Base-by-base conservation (phyloP, 2,888 invertebrate genomes). In the Acholoe squamosa region DNA sequence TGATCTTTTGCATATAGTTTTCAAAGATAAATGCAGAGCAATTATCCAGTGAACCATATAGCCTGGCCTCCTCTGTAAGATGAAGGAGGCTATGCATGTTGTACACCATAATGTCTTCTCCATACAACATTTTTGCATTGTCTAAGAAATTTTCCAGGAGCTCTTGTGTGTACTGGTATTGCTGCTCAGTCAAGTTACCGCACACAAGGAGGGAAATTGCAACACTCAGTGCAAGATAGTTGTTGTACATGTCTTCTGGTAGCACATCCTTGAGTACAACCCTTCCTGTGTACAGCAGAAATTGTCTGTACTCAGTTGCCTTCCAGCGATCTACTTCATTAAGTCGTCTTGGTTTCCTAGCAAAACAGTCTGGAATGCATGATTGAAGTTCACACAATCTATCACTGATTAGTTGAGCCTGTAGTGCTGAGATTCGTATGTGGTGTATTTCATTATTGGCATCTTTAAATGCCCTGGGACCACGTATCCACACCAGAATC, bases 231-330 rank as follows among this genome's bases (percentile, higher is more conserved):
- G 92, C 25, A 86, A 93, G 84, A 84, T 93, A 93, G 92, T 94
- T 90, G 28, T 92, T 86, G 80, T 93, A 93, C 28, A 92, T 16
- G 0, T 52, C 91, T 61, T 34, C 34, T 16, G 91, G n/a, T 12
- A 93, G 22, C 56, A 90, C 91, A 28, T 89, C 89, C 67, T 56
- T 56, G 31, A 94, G 90, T 28, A 92, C 93, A 31, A 93, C 89
- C 33, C 91, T 92, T 5, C 94, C 93, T 31, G 93, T 93, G 90
- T 94, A 94, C 19, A 94, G 84, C 14, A 94, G 76, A 91, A 93
- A 94, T 86, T 93, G 93, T 25, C 94, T 71, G 77, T 92, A 94
- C 77, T 94, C 94, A n/a, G 93, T 93, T 14, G 93, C 94, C 90
- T 94, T 94, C 94, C 94, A 94, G 52, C 93, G 89, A 22, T 93